Evolutionary conservation across 2,113 vertebrate species (phyloP).

Genomic region (Isurus oxyrinchus): DNA sequence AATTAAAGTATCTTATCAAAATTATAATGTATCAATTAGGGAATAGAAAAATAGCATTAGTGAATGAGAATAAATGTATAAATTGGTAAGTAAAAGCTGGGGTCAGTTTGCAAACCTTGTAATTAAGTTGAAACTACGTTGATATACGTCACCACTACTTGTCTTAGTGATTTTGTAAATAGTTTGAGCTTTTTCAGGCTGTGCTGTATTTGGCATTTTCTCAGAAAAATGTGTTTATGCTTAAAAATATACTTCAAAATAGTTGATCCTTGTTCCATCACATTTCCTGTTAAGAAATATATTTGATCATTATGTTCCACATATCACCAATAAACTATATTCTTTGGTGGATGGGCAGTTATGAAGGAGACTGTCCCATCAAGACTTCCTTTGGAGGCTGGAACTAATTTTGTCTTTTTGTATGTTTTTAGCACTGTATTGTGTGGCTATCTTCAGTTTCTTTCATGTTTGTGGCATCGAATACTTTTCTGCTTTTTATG

Average conservation of each 20-base stretch:
- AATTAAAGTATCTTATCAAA: background rate
- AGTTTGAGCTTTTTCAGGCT: background rate
- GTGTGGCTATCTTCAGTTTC: too few relatives aligned
- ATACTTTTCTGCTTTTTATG: too few relatives aligned
- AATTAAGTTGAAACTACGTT: background rate
- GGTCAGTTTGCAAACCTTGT: background rate
- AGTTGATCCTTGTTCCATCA: too few relatives aligned
- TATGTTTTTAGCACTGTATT: too few relatives aligned
- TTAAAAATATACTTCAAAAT: background rate
- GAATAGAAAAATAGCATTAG: background rate
- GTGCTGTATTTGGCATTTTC: background rate
- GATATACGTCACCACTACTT: background rate
- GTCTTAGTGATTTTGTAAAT: background rate
- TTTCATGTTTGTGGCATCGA: too few relatives aligned
- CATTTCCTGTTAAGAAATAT: too few relatives aligned
- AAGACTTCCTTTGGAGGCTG: too few relatives aligned
- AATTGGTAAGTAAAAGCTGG: background rate
- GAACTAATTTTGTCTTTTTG: too few relatives aligned
- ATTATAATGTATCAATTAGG: background rate
- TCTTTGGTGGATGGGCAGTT: too few relatives aligned
- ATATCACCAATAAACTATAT: too few relatives aligned
- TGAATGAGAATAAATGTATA: background rate
- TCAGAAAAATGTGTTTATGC: background rate
- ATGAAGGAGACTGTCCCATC: background rate
- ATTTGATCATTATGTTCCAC: too few relatives aligned